Evolutionary conservation across 2,113 vertebrate species (phyloP).

Genomic region (Prochilodus magdalenae): DNA sequence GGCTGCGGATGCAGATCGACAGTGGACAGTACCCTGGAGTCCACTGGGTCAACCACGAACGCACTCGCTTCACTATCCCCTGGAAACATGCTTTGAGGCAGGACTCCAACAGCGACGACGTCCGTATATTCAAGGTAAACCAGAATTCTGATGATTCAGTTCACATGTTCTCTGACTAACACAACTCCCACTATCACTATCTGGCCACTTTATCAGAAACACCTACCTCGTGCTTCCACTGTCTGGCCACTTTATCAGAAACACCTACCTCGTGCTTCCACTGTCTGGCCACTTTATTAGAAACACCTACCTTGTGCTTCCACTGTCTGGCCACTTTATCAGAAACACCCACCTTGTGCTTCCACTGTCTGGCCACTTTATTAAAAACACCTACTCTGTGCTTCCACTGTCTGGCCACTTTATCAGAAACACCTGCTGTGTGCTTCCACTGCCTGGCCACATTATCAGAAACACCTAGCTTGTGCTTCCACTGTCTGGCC

Average conservation of each 20-base stretch:
- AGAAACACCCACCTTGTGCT: not conserved
- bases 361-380: not conserved
- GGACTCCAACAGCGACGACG: constrained; percentile 76
- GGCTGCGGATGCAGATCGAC: constrained; percentile 79
- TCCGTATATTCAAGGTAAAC: constrained; percentile 83
- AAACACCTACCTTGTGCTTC: not conserved
- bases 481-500: not conserved
- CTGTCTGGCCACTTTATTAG: not conserved
- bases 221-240: not conserved
- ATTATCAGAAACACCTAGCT: not conserved
- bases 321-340: not conserved
- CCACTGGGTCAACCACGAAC: constrained; percentile 74
- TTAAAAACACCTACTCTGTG: not conserved
- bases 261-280: not conserved
- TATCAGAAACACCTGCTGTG: not conserved
- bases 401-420: not conserved
- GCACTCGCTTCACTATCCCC: constrained; percentile 80
- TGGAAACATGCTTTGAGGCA: constrained; percentile 88
- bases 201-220: not conserved
- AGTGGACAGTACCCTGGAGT: constrained; percentile 78
- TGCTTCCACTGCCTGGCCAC: not conserved
- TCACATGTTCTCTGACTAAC: no score
- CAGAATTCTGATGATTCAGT: no score
- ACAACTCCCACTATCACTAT: no score
- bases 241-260: not conserved